Conservation (phyloP, 2,888 invertebrate species). For the Eutolmus rufibarbis region DNA sequence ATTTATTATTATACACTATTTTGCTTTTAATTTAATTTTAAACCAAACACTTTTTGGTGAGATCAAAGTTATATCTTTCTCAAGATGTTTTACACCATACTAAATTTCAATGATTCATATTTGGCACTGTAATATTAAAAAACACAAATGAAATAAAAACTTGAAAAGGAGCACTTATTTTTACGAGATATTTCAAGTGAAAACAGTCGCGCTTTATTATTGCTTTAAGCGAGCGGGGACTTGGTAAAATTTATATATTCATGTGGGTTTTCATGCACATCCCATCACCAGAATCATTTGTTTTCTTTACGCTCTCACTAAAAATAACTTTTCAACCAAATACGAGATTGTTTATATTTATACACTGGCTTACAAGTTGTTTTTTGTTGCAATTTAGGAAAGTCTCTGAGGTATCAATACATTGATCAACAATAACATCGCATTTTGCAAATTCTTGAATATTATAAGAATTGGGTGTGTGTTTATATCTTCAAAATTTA, state of each 20-base stretch:
- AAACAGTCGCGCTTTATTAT: not conserved
- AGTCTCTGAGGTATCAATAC: not conserved
- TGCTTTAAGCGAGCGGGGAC: not conserved
- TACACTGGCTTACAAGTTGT: conserved; percentile 33
- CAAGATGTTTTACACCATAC: not conserved
- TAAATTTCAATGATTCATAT: conserved; percentile 34
- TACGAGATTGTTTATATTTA: conserved; percentile 24
- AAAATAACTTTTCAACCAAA: conserved; percentile 25
- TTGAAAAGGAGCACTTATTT: not conserved
- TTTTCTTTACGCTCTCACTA: not conserved
- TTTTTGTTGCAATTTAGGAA: not conserved
- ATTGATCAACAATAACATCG: not conserved
- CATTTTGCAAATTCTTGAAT: too few species aligned
- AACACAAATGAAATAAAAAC: not conserved
- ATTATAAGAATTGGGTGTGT: too few species aligned
- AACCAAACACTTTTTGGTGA: not conserved
- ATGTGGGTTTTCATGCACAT: not conserved
- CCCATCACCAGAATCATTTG: not conserved
- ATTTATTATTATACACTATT: conserved; percentile 10
- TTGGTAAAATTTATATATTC: not conserved
- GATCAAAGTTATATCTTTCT: not conserved
- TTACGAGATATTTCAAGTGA: not conserved
- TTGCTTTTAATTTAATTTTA: not conserved
- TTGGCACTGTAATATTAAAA: not conserved
- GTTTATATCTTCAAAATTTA: not conserved